Conservation (phyloP, 2,113 vertebrate genomes). For the Hyperopisus bebe region DNA sequence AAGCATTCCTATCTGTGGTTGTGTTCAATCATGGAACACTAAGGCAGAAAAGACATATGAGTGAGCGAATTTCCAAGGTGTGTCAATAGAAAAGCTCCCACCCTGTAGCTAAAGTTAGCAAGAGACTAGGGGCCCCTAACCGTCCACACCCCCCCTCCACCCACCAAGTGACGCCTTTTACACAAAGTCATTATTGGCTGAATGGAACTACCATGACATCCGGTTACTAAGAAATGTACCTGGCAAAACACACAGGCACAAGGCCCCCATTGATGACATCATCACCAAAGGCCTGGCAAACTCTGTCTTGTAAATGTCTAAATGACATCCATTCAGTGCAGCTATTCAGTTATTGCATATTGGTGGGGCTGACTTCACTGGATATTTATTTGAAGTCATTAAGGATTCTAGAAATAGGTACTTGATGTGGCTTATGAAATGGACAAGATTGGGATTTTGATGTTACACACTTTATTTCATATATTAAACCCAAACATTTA, state of each 20-base stretch:
- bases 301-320: slow-evolving; percentile 16
- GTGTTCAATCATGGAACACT: slow-evolving; percentile 48
- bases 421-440: not conserved
- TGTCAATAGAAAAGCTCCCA: not conserved
- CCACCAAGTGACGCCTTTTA: not conserved
- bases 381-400: slow-evolving; percentile 15
- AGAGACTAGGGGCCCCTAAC: not conserved
- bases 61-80: slow-evolving; percentile 30
- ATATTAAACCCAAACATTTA: not conserved
- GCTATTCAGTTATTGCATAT: not conserved
- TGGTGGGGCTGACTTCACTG: not conserved
- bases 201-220: slow-evolving; percentile 21
- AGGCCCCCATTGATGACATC: slow-evolving; percentile 66
- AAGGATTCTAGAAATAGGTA: not conserved
- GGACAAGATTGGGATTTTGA: not conserved
- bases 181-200: slow-evolving; percentile 33
- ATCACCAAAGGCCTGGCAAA: slow-evolving; percentile 40
- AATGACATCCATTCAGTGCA: slow-evolving; percentile 1
- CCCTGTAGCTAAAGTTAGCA: not conserved
- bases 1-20: slow-evolving; percentile 57
- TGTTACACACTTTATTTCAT: not conserved
- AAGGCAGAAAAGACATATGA: slow-evolving; percentile 29
- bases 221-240: slow-evolving; percentile 36
- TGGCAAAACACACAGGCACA: slow-evolving; percentile 42
- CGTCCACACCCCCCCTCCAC: not conserved